Conservation (phyloP, 2,888 invertebrate species). For the Oegoconia quadripuncta region DNA sequence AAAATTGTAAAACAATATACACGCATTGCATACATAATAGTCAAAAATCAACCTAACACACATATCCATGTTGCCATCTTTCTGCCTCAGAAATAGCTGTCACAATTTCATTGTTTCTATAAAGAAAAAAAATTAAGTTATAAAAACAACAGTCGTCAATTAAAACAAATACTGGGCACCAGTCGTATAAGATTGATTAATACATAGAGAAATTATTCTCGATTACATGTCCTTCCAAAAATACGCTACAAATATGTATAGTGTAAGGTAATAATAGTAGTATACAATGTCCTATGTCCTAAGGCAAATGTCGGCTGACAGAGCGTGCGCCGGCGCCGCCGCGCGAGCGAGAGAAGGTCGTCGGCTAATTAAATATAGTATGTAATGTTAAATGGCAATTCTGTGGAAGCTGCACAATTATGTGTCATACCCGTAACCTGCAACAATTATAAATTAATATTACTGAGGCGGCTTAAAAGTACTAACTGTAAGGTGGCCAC, state of each 20-base stretch:
- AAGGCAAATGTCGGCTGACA: conserved; percentile 31
- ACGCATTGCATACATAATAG: too few relatives aligned
- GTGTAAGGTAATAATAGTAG: conserved; percentile 49
- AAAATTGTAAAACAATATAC: too few relatives aligned
- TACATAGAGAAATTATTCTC: conserved; percentile 50
- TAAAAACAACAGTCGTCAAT: conserved; percentile 45
- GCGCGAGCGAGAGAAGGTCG: conserved; percentile 19
- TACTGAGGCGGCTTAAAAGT: neutral
- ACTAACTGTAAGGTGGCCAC: too few relatives aligned
- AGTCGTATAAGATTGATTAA: conserved; percentile 52
- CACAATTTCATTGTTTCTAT: too few relatives aligned
- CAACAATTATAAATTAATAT: conserved; percentile 25
- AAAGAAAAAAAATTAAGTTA: too few relatives aligned
- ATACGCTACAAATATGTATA: conserved; percentile 53
- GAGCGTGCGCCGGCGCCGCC: conserved; percentile 8
- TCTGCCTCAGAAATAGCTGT: too few relatives aligned
- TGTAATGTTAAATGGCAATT: conserved; percentile 66
- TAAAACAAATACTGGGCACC: conserved; percentile 61
- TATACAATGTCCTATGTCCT: conserved; percentile 66
- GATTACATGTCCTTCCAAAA: conserved; percentile 62
- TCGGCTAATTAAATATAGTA: conserved; percentile 43
- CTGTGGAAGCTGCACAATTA: conserved; percentile 68
- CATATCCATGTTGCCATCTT: too few relatives aligned
- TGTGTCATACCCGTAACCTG: conserved; percentile 42
- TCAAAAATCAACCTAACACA: too few relatives aligned